A percentile compares a stretch with the other conserved stretches of the same genome.
Evolutionary conservation across 2,888 invertebrate genomes (phyloP).

Genomic region (Fragum sueziense): DNA sequence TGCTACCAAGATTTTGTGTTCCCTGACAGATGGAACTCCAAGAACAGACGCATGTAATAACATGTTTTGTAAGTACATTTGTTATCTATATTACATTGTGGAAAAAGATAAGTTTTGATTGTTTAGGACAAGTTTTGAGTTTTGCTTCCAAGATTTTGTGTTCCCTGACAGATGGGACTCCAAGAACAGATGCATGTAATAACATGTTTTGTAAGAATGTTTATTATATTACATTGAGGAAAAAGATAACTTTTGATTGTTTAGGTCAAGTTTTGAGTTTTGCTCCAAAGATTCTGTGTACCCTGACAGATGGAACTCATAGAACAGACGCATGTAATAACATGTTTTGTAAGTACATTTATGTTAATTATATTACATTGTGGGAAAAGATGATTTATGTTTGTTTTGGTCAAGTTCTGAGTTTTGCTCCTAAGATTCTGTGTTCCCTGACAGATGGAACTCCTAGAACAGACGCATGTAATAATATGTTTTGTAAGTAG

Average conservation of each 20-base stretch:
- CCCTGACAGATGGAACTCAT: constrained; percentile 15
- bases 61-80: constrained; percentile 53
- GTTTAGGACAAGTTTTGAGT: too few species aligned
- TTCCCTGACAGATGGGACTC: constrained; percentile 22
- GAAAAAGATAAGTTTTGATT: too few species aligned
- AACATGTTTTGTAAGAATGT: too few species aligned
- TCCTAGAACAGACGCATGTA: constrained; percentile 20
- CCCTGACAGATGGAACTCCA: constrained; percentile 14
- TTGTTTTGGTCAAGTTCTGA: constrained; percentile 45
- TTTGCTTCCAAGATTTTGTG: constrained; percentile 48
- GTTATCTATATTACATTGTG: not conserved
- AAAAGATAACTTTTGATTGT: constrained; percentile 2
- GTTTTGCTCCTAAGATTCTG: constrained; percentile 41
- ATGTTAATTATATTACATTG: too few species aligned
- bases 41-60: constrained; percentile 29
- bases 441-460: constrained; percentile 32
- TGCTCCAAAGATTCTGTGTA: constrained; percentile 43
- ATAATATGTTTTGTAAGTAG: constrained; percentile 55
- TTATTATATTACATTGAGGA: too few species aligned
- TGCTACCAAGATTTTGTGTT: constrained; percentile 41
- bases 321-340: constrained; percentile 32
- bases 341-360: constrained; percentile 50
- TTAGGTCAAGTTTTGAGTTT: constrained; percentile 47
- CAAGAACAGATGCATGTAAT: constrained; percentile 25
- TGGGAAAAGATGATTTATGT: not conserved